phyloP scores from a whole-genome alignment of 2,113 vertebrate genomes.

The Phrynosoma blainvillii region DNA sequence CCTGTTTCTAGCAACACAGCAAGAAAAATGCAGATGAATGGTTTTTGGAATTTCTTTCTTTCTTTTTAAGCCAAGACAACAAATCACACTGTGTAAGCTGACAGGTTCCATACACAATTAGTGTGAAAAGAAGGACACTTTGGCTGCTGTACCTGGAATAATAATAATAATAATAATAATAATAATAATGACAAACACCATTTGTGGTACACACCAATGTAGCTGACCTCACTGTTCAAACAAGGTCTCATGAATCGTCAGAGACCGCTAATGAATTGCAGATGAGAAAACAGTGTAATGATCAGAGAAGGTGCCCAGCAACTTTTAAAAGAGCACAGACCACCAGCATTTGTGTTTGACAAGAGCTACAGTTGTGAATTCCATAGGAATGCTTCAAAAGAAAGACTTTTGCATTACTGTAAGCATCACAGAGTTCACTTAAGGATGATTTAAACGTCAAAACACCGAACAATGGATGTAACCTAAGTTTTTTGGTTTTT shows the following conservation, averaged over 20 bases:
- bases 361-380: background rate
- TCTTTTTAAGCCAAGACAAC: background rate
- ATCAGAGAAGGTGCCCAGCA: background rate
- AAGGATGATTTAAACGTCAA: background rate
- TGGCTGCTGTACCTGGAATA: background rate
- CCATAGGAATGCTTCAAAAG: background rate
- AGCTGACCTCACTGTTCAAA: background rate
- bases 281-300: slow-evolving; percentile 14
- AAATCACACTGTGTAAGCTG: slow-evolving; percentile 9
- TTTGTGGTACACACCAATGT: background rate
- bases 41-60: background rate
- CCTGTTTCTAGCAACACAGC: slow-evolving; percentile 22
- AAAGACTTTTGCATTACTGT: background rate
- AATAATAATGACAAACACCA: background rate
- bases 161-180: no score
- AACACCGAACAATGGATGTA: background rate
- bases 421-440: background rate
- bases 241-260: background rate
- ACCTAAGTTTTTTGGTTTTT: no score
- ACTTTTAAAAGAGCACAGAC: background rate
- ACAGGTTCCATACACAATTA: slow-evolving; percentile 12
- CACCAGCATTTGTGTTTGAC: slow-evolving; percentile 2
- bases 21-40: slow-evolving; percentile 8
- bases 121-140: background rate
- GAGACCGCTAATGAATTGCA: background rate